Evolutionary conservation across 2,797 vertebrate species (phyloP).

Genomic region (Falco cherrug): DNA sequence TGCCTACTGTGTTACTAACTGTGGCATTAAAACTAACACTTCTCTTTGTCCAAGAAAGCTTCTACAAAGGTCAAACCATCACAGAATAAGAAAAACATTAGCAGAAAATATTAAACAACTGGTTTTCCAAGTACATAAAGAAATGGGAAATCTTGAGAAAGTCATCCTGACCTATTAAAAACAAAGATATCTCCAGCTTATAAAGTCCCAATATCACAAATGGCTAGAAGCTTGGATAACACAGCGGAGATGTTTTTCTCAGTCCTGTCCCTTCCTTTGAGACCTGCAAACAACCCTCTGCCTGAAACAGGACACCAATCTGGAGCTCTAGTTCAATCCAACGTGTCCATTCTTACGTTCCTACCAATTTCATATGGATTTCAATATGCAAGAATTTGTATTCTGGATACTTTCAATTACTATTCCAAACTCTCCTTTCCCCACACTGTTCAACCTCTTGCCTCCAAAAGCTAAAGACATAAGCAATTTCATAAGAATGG

Average conservation of each 20-base stretch:
- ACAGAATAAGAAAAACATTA: not conserved
- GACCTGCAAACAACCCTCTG: not conserved
- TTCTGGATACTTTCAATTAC: not conserved
- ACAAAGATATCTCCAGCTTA: not conserved
- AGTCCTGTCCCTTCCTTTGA: not conserved
- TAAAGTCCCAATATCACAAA: not conserved
- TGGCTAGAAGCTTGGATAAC: not conserved
- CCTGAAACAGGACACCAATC: not conserved
- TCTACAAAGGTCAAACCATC: not conserved
- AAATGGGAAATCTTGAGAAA: not conserved
- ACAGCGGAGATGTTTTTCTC: not conserved
- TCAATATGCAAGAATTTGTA: not conserved
- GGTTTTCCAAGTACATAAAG: not conserved
- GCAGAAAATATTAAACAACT: not conserved
- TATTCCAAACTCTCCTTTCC: not conserved
- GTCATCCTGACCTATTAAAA: not conserved
- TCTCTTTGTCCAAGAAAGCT: not conserved
- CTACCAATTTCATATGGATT: not conserved
- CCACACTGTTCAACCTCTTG: not conserved
- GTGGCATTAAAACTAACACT: not conserved
- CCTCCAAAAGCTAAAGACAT: not conserved
- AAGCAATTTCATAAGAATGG: not conserved
- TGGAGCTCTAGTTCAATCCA: not conserved
- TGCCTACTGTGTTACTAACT: not conserved
- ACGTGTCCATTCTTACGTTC: accelerated